Evolutionary conservation across 2,888 invertebrate species (phyloP).

Genomic region (Yponomeuta evonymella): DNA sequence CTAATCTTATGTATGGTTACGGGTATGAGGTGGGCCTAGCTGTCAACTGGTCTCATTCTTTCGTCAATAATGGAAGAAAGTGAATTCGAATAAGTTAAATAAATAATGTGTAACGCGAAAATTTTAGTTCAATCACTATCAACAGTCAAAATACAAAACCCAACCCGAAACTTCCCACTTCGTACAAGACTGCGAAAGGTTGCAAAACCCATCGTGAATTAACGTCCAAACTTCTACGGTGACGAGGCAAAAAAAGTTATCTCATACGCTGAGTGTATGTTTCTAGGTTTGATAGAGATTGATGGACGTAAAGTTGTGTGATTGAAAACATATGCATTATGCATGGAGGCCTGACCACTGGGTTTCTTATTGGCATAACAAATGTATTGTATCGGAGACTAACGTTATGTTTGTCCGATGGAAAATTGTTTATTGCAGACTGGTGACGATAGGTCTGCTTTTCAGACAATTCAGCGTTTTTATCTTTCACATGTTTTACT

Average conservation of each 20-base stretch:
- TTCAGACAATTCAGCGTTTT: no score
- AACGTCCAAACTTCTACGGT: background rate
- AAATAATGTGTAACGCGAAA: no score
- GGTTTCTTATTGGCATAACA: background rate
- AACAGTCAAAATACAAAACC: no score
- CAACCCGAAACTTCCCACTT: background rate
- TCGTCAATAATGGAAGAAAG: no score
- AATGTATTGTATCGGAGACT: background rate
- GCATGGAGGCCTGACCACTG: background rate
- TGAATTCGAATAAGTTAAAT: no score
- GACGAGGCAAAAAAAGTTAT: background rate
- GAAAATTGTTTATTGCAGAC: background rate
- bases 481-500: no score
- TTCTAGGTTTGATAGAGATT: background rate
- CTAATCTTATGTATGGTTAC: no score
- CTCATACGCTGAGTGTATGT: background rate
- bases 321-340: constrained; percentile 2
- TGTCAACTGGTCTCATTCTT: no score
- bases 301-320: background rate
- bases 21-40: no score
- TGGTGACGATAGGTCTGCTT: no score
- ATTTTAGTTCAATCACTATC: no score
- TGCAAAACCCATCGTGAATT: background rate
- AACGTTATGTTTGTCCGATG: background rate
- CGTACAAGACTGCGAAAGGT: background rate